Evolutionary conservation across 1,140 invertebrate species (phyloP).

Genomic region (Lasaia peninsularis): DNA sequence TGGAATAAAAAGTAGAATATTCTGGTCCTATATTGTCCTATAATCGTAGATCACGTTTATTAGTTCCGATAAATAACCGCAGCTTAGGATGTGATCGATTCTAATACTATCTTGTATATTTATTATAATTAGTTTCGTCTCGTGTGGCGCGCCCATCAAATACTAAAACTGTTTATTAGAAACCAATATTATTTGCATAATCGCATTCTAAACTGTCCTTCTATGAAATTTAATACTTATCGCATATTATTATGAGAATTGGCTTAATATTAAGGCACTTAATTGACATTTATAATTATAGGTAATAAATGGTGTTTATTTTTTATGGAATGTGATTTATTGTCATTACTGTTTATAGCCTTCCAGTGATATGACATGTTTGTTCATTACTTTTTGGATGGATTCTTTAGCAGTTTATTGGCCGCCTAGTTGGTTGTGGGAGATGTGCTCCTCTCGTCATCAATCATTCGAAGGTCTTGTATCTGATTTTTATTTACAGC

Average conservation of each 20-base stretch:
- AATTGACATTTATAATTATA: slow-evolving; percentile 15
- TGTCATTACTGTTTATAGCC: background rate
- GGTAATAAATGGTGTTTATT: slow-evolving; percentile 32
- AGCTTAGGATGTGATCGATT: slow-evolving; percentile 69
- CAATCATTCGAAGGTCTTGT: too few relatives aligned
- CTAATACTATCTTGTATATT: slow-evolving; percentile 66
- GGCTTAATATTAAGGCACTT: slow-evolving; percentile 47
- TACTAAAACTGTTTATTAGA: slow-evolving; percentile 68
- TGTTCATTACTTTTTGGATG: background rate
- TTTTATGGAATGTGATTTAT: background rate
- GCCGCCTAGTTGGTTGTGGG: too few relatives aligned
- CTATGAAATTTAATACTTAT: slow-evolving; percentile 69
- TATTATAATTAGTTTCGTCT: slow-evolving; percentile 60
- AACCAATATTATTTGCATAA: slow-evolving; percentile 74
- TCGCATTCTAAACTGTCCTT: slow-evolving; percentile 55
- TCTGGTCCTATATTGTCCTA: slow-evolving; percentile 42
- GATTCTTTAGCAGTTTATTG: too few relatives aligned
- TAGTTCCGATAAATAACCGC: slow-evolving; percentile 68
- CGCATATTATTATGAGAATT: slow-evolving; percentile 61
- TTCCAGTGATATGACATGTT: background rate
- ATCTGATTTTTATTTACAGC: too few relatives aligned
- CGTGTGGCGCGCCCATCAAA: slow-evolving; percentile 56
- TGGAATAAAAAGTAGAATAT: slow-evolving; percentile 41
- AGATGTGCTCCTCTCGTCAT: too few relatives aligned
- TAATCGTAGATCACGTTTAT: slow-evolving; percentile 73